Conservation (phyloP, 2,797 vertebrate species). For the Ataeniobius toweri region DNA sequence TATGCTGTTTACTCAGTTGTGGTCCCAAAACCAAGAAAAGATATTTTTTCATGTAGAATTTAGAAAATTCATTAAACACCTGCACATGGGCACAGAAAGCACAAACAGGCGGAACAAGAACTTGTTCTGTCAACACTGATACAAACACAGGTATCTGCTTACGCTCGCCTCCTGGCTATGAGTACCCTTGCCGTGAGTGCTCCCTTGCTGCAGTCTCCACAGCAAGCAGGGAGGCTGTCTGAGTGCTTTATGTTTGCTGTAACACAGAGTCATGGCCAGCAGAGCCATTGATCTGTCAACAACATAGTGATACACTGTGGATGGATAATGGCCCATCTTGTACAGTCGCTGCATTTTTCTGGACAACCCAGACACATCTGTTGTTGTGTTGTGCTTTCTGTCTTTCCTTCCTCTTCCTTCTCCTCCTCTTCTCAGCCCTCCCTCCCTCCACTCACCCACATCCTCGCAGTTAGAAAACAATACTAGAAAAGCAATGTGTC, state of each 20-base stretch:
- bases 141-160: slow-evolving; percentile 26
- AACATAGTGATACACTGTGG: slow-evolving; percentile 71
- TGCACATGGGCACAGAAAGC: slow-evolving; percentile 24
- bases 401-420: slow-evolving; percentile 29
- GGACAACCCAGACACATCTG: slow-evolving; percentile 62
- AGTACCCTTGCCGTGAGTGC: slow-evolving; percentile 74
- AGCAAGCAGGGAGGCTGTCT: slow-evolving; percentile 63
- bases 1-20: not conserved
- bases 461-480: slow-evolving; percentile 77
- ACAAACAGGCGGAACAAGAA: slow-evolving; percentile 42
- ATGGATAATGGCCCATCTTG: slow-evolving; percentile 73
- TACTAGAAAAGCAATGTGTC: slow-evolving; percentile 83
- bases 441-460: slow-evolving; percentile 45
- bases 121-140: slow-evolving; percentile 26
- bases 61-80: slow-evolving; percentile 41
- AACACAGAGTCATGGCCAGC: slow-evolving; percentile 74
- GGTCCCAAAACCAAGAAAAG: not conserved
- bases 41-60: slow-evolving; percentile 34
- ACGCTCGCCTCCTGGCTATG: slow-evolving; percentile 45
- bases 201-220: slow-evolving; percentile 68
- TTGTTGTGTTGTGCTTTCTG: slow-evolving; percentile 36
- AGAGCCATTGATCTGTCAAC: slow-evolving; percentile 79
- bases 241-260: slow-evolving; percentile 75
- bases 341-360: slow-evolving; percentile 66
- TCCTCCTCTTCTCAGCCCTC: slow-evolving; percentile 35